Evolutionary conservation across 2,797 vertebrate species (phyloP).

Genomic region (Halcyon chelicuti): DNA sequence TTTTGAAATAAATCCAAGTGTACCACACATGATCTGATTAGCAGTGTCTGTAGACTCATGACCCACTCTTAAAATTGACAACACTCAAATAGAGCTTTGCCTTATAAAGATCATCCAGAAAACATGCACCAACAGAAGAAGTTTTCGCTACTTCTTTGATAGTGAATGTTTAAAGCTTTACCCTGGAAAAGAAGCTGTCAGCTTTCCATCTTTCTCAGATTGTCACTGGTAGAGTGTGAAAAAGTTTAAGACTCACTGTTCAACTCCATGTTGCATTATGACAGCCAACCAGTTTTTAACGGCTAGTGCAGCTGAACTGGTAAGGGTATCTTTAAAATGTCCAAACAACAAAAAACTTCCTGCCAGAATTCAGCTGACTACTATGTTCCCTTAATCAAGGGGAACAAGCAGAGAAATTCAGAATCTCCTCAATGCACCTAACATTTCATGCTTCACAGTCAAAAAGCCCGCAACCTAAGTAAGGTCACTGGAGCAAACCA

Average conservation of each 20-base stretch:
- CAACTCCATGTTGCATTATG: background rate
- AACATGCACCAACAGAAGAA: background rate
- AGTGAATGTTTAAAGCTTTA: background rate
- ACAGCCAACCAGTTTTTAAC: background rate
- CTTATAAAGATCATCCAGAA: background rate
- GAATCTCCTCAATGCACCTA: background rate
- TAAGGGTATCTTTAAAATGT: background rate
- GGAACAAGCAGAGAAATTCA: background rate
- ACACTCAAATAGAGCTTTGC: background rate
- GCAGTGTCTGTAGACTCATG: background rate
- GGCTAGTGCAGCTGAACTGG: background rate
- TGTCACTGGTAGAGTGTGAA: background rate
- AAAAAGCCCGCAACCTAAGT: background rate
- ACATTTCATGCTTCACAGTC: background rate
- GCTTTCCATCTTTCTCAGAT: background rate
- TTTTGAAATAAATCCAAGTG: background rate
- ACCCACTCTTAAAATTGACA: background rate
- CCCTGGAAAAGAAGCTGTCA: background rate
- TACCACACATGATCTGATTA: background rate
- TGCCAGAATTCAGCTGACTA: background rate
- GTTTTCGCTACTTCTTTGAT: background rate
- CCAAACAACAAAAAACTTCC: background rate
- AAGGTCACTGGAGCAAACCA: background rate
- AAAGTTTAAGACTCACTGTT: background rate
- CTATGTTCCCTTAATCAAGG: background rate